phyloP scores from a whole-genome alignment of 2,797 vertebrate species.

The Lepidocolaptes lacrymiger region DNA sequence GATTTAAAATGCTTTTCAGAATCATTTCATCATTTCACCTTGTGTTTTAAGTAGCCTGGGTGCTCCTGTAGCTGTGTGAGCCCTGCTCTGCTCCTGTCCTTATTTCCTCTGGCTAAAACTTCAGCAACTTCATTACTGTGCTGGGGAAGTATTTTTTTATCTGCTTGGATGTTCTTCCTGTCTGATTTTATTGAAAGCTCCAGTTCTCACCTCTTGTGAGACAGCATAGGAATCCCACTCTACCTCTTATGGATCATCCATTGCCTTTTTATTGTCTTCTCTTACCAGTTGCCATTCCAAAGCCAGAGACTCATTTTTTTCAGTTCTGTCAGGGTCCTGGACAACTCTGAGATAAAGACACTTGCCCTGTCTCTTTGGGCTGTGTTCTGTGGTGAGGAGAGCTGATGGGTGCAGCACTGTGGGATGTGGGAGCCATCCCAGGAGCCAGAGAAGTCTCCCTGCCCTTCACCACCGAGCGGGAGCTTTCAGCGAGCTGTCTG shows the following conservation, averaged over 20 bases:
- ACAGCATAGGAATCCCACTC: neutral
- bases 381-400: rapidly evolving
- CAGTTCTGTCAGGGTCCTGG: neutral
- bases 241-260: neutral
- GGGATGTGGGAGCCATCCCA: neutral
- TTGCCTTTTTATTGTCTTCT: neutral
- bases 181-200: neutral
- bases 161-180: neutral
- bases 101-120: neutral
- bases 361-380: neutral
- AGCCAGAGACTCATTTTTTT: neutral
- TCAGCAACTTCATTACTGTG: neutral
- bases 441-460: neutral
- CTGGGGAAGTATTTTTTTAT: neutral
- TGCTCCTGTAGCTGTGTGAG: neutral
- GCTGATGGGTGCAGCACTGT: rapidly evolving
- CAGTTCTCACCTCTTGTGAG: neutral
- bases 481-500: constrained; percentile 21
- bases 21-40: rapidly evolving
- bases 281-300: neutral
- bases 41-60: rapidly evolving
- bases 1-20: neutral
- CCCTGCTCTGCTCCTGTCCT: neutral
- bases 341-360: neutral
- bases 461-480: neutral